Evolutionary conservation across 2,888 invertebrate species (phyloP), one percentile per base, ranked within the genome.

Genomic region (Protonemura montana): DNA sequence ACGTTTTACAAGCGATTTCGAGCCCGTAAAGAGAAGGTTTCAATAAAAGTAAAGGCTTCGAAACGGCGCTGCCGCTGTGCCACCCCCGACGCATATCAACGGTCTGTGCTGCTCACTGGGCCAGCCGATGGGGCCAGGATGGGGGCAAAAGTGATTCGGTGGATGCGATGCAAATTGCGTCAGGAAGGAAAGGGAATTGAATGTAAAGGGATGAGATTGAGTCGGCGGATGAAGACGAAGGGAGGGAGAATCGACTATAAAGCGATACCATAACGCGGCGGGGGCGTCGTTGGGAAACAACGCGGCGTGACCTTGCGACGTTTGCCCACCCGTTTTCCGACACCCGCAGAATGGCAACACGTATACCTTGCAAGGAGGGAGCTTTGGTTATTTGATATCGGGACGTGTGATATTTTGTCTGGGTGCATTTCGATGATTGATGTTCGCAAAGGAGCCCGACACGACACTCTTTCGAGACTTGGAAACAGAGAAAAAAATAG

Each of bases 1-100:
- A 90, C 92, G 92, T 92, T 92, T 92, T 92, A 91, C 92, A 92
- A 92, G 92, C 92, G 92, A 92, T 93, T 92, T 92, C 92, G 91
- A 91, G 92, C 91, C 92, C 91, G 92, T 92, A 92, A 92, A 92
- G 92, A 92, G 92, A 92, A 92, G 92, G 91, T 87, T 87, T 86
- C 87, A 88, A 87, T 87, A 88, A 88, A 88, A 88, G 87, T 87
- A 86, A 87, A 86, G 83, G 87, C 81, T 76, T 76, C 28, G 59
- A 82, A 86, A 82, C 28, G 28, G 27, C 77, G 41, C 41, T 80
- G 25, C 27, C 81, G 35, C 81, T 42, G 59, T 27, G 78, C 80
- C 76, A 29, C 26, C 59, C 81, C 84, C 21, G 29, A n/a, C 35
- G 35, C 10, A 3, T 3, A 35, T 10, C 27, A 76, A 30, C 26